A percentile compares a stretch with the other conserved stretches of the same genome.
phyloP scores from a whole-genome alignment of 2,888 invertebrate species.

The Thecophora atra region DNA sequence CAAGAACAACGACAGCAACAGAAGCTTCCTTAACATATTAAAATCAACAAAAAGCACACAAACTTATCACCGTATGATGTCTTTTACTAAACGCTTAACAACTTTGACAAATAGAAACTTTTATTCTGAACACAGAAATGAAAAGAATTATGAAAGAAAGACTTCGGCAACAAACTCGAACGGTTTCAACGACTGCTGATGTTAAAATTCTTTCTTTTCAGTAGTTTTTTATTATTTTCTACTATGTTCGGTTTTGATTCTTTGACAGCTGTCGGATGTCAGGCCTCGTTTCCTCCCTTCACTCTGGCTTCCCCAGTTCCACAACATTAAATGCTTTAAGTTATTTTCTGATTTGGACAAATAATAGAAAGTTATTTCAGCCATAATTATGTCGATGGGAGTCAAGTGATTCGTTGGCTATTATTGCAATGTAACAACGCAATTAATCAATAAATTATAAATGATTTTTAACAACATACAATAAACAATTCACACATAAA shows the following conservation, averaged over 20 bases:
- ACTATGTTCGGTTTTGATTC: neutral
- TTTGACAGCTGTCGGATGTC: neutral
- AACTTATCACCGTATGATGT: neutral
- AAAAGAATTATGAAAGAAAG: slow-evolving; percentile 7
- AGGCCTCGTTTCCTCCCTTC: neutral
- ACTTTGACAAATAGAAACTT: slow-evolving; percentile 31
- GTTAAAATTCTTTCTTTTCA: no score
- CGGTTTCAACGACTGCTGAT: neutral
- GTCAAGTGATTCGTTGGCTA: slow-evolving; percentile 5
- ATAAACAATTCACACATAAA: no score
- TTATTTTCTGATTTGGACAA: slow-evolving; percentile 17
- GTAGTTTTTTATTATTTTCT: neutral
- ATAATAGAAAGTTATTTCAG: slow-evolving; percentile 42
- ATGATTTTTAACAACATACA: neutral
- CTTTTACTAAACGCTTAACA: slow-evolving; percentile 18
- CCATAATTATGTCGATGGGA: neutral
- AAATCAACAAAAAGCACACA: neutral
- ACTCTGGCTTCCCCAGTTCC: neutral
- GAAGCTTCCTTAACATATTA: neutral
- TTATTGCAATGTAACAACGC: neutral
- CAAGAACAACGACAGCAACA: slow-evolving; percentile 17
- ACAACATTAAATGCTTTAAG: neutral
- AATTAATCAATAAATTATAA: slow-evolving; percentile 9
- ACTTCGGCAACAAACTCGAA: slow-evolving; percentile 28
- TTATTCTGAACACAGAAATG: neutral